phyloP scores from a whole-genome alignment of 2,888 invertebrate species.

The Spialia ferax region DNA sequence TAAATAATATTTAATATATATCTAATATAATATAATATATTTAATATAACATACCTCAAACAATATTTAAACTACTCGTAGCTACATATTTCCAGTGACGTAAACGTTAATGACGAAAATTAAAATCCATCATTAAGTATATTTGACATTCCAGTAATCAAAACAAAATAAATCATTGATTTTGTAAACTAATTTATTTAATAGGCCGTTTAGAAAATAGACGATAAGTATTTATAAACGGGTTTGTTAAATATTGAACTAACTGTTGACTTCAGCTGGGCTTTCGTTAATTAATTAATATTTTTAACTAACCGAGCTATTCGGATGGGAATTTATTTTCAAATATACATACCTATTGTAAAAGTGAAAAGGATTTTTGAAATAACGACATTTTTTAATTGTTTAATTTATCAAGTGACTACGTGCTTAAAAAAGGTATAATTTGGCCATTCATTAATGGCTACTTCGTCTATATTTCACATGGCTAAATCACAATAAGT shows the following conservation, averaged over 20 bases:
- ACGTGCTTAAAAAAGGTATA: no score
- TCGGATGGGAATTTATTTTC: background rate
- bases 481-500: no score
- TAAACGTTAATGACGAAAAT: background rate
- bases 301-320: background rate
- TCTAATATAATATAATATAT: no score
- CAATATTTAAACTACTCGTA: background rate
- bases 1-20: background rate
- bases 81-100: background rate
- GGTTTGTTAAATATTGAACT: background rate
- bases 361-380: no score
- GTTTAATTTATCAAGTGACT: no score
- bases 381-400: no score
- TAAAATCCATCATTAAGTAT: background rate
- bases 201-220: background rate
- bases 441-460: no score
- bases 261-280: background rate
- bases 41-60: background rate
- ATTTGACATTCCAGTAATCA: background rate
- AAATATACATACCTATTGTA: no score
- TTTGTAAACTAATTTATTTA: conserved; percentile 2
- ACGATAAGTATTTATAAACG: background rate
- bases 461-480: no score
- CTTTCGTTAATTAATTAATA: background rate
- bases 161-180: conserved; percentile 1